These are phyloP conservation scores for Baryphthengus martii DNA, from an alignment of 2,113 vertebrate genomes.

Conservation along the genomic window DNA sequence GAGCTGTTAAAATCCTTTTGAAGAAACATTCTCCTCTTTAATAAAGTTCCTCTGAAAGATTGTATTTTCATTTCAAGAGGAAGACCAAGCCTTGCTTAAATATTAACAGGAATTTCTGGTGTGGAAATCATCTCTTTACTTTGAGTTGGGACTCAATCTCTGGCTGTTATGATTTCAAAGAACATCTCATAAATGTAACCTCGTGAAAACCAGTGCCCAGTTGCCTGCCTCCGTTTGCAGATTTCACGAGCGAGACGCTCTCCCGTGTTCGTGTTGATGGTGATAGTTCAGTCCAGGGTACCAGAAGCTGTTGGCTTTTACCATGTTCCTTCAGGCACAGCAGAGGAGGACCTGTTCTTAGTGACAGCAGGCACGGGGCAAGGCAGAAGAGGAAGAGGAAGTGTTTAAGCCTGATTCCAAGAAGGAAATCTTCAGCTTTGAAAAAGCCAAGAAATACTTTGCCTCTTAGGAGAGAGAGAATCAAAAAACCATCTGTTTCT, in stretches of 20 bases:
- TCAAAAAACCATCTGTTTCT: not conserved
- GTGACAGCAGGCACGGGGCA: rapidly evolving
- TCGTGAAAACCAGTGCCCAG: not conserved
- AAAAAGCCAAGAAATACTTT: not conserved
- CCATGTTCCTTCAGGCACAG: not conserved
- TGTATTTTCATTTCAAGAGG: not conserved
- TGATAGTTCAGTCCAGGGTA: not conserved
- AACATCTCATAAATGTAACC: not conserved
- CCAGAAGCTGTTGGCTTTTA: not conserved
- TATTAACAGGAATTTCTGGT: not conserved
- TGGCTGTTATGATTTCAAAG: not conserved
- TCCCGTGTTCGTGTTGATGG: rapidly evolving
- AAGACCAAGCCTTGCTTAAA: not conserved
- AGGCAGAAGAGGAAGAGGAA: not conserved
- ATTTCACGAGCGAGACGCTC: not conserved
- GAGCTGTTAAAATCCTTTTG: not conserved
- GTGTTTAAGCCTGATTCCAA: not conserved
- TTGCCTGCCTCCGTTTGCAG: not conserved
- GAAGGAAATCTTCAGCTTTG: not conserved
- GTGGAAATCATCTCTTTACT: conserved; percentile 10
- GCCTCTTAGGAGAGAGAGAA: not conserved
- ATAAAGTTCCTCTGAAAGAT: not conserved
- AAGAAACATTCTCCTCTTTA: not conserved
- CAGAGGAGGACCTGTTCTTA: not conserved
- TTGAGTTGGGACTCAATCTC: not conserved